phyloP scores from a whole-genome alignment of 2,888 invertebrate species.

The Proisotoma minuta region DNA sequence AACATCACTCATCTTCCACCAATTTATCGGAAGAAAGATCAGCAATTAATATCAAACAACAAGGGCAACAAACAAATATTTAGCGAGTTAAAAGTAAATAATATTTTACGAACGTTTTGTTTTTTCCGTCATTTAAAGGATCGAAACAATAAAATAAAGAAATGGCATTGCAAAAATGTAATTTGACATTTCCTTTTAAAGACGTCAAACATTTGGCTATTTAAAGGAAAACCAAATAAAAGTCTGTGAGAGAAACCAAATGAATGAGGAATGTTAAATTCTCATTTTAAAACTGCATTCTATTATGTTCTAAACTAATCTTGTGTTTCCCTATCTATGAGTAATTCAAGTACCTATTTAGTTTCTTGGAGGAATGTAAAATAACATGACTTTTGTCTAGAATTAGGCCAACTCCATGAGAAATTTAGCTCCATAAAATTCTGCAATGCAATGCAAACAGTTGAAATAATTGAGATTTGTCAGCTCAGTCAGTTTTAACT shows the following conservation, averaged over 20 bases:
- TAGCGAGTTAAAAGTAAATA: neutral
- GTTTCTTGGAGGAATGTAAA: neutral
- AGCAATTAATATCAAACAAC: neutral
- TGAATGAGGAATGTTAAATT: neutral
- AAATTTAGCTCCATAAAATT: conserved; percentile 13
- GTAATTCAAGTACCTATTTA: neutral
- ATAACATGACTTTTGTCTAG: neutral
- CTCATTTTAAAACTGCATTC: neutral
- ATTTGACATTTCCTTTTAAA: conserved; percentile 42
- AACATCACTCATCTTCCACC: no score
- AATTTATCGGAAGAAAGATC: neutral
- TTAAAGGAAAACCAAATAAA: neutral
- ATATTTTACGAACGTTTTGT: no score
- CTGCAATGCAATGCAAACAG: conserved; percentile 8
- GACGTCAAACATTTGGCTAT: conserved; percentile 14
- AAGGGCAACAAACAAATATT: neutral
- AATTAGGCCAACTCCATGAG: conserved; percentile 10
- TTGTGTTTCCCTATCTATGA: no score
- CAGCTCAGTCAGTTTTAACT: neutral
- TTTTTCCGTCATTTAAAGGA: no score
- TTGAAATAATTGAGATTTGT: neutral
- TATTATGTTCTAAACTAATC: no score
- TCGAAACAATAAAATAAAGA: conserved; percentile 16
- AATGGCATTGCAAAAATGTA: conserved; percentile 34
- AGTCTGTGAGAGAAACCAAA: neutral